Conservation (phyloP, 2,797 vertebrate species). For the Neomorphus geoffroyi region DNA sequence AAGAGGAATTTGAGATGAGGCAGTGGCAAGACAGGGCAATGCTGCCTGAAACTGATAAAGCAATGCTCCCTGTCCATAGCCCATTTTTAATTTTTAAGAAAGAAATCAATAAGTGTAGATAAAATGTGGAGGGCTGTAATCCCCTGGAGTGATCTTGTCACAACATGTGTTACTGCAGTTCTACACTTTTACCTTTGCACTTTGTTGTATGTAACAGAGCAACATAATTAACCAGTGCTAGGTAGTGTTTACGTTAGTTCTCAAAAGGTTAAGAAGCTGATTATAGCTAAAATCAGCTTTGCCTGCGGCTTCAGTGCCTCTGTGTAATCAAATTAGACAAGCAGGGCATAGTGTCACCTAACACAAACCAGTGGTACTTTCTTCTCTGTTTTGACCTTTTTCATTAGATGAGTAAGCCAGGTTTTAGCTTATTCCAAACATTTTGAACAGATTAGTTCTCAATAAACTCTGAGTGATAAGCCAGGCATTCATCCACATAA, state of each 20-base stretch:
- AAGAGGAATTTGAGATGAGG: neutral
- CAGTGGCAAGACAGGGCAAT: neutral
- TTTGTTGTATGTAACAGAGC: slow-evolving; percentile 64
- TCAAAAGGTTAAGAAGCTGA: slow-evolving; percentile 87
- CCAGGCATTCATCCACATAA: neutral
- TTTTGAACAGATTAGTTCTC: slow-evolving; percentile 66
- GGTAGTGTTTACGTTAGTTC: slow-evolving; percentile 81
- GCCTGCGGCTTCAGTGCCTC: slow-evolving; percentile 76
- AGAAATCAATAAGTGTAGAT: neutral
- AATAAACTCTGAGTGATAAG: slow-evolving; percentile 44
- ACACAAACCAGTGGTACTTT: slow-evolving; percentile 80
- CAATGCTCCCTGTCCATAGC: neutral
- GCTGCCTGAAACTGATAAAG: neutral
- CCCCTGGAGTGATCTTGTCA: slow-evolving; percentile 67
- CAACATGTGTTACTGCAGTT: slow-evolving; percentile 61
- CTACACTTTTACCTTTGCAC: slow-evolving; percentile 76
- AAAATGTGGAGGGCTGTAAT: slow-evolving; percentile 37
- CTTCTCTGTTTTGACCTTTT: slow-evolving; percentile 73
- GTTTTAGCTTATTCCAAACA: slow-evolving; percentile 70
- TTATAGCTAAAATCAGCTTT: slow-evolving; percentile 85
- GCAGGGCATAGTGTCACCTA: slow-evolving; percentile 81
- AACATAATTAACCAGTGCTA: slow-evolving; percentile 78
- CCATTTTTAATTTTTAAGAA: slow-evolving; percentile 22
- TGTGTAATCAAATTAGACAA: slow-evolving; percentile 86
- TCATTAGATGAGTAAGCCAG: slow-evolving; percentile 65